Evolutionary conservation across 2,888 invertebrate genomes (phyloP), one percentile per base, ranked within the genome.

Genomic region (Fabriciana adippe): DNA sequence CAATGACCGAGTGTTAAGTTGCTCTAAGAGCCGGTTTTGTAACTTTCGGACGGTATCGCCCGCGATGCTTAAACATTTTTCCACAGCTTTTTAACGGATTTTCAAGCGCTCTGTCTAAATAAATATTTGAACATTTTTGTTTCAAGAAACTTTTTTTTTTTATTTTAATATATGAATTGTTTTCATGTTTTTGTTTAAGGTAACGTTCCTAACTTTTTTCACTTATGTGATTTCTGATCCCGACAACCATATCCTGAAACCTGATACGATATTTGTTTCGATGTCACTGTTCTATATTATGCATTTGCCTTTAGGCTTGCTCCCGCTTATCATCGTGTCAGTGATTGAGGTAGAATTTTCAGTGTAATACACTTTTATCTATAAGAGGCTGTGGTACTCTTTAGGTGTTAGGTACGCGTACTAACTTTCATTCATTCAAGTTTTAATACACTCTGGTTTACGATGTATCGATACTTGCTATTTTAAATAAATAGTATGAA

Each of bases 271-370:
- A 70, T 98, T 98, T 91, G 98, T 98, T 65, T 95, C 97, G 74
- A 93, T 98, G 81, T 94, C 97, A 50, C 93, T 98, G 78, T 98
- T 98, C 93, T 96, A 96, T 90, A 95, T 97, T 77, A 95, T 98
- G 86, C 94, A 97, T 83, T 94, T 98, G 89, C 98, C 98, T 69
- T 93, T 98, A 90, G 95, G 96, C 76, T 94, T 97, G 86, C 93
- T 98, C 79, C 96, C 96, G 56, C 93, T 96, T 93, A 90, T 96
- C 87, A 93, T 96, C 81, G 96, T 96, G 75, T 95, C 94, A 80
- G 91, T 93, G 74, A 94, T 96, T 72, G 96, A 97, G 96, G 97
- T 97, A 73, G 68, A 72, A 13, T 60, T 65, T 60, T 54, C 55
- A 50, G 60, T 56, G 66, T 67, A 55, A 60, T 55, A 54, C 65